Base-by-base conservation (phyloP, 2,888 invertebrate species). In the Venustoraphidia nigricollis region DNA sequence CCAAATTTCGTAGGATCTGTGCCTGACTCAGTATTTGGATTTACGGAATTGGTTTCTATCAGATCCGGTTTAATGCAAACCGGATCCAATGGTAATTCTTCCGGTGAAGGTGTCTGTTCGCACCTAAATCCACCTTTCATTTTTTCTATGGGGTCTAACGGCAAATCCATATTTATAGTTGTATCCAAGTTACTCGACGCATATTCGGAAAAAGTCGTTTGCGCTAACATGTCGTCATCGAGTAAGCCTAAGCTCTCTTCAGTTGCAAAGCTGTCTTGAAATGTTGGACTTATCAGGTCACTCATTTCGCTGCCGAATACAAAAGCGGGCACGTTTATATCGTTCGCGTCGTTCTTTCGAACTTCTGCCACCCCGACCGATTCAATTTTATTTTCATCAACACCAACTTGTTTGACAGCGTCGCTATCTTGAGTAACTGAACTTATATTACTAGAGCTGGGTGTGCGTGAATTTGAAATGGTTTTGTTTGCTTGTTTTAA, bases 21-120 rank as follows among this genome's bases (percentile, higher is more conserved):
- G 60, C 46, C 49, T 34, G 44, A 36, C 13, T 47, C 45, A 9
- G 49, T 36, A 44, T 46, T 39, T 35, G 55, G 55, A 36, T 53
- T 51, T 51, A 58, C 54, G 8, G 53, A 53, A 51, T 55, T 55
- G 3, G 54, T 48, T 51, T 57, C 73, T 54, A 71, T 70, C 48
- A 73, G 70, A 60, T 77, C 78, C 8, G 77, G 75, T 55, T 71
- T 70, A 14, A 77, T 72, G 49, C 79, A 81, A 9, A 79, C 77
- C 13, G 82, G 82, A 62, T 89, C 89, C 37, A 89, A 67, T 0
- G 89, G 89, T 46, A 89, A 67, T 59, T 89, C 89, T 67, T 89
- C 89, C 0, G 88, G 83, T 1, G 88, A 89, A 1, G 89, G 88
- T 1, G 88, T 88, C 59, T 86, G 79, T 61, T 87, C 87, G 60